Conservation (phyloP, 2,888 invertebrate species). For the Panorpa germanica region DNA sequence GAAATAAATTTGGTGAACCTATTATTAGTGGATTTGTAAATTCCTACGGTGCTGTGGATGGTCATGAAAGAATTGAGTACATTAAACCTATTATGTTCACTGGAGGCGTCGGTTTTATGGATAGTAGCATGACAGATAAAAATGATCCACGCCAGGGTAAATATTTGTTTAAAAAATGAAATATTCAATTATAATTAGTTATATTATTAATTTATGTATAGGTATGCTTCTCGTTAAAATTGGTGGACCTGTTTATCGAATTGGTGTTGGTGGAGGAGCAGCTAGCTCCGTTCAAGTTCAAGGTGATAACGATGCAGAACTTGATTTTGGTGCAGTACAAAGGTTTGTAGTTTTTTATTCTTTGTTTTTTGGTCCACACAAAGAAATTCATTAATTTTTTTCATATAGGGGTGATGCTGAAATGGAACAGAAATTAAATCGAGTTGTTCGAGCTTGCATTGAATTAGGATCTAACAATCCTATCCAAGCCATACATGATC, state of each 20-base stretch:
- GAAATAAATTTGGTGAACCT: constrained; percentile 98
- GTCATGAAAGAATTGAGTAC: constrained; percentile 65
- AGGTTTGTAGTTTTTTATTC: constrained; percentile 29
- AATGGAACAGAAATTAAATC: constrained; percentile 95
- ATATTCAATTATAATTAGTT: constrained; percentile 5
- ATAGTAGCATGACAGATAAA: constrained; percentile 64
- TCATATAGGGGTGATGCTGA: constrained; percentile 58
- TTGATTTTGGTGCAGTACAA: constrained; percentile 96
- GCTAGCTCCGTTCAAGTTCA: constrained; percentile 92
- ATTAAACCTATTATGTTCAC: constrained; percentile 99
- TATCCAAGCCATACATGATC: constrained; percentile 89
- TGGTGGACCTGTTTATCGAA: constrained; percentile 93
- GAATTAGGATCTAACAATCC: constrained; percentile 72
- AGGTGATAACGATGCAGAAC: constrained; percentile 64
- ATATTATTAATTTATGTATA: constrained; percentile 4
- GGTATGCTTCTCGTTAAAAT: constrained; percentile 88
- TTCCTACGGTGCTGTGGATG: constrained; percentile 64
- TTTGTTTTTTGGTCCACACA: background rate
- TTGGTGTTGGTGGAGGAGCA: constrained; percentile 97
- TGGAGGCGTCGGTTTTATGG: constrained; percentile 86
- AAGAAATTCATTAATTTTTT: background rate
- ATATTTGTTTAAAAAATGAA: constrained; percentile 8
- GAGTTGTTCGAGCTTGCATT: constrained; percentile 80
- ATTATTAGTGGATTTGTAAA: constrained; percentile 80
- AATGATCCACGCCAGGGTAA: constrained; percentile 49